These are phyloP conservation scores for Prolemur simus DNA, from an alignment of 2,113 vertebrate genomes.

Conservation along the genomic window DNA sequence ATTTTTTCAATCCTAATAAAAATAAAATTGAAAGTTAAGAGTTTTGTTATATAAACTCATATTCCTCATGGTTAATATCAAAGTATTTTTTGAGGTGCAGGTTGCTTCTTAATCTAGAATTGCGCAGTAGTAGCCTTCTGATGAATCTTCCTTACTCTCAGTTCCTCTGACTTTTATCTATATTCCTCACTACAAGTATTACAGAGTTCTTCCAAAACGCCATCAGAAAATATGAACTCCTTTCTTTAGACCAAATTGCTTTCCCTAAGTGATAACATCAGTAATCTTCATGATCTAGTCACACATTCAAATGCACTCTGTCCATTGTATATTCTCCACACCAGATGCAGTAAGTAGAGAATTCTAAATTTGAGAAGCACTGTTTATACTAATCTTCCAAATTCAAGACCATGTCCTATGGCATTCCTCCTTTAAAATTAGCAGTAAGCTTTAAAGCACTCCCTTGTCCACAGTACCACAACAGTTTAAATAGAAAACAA, in stretches of 20 bases:
- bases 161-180: neutral
- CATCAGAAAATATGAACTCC: neutral
- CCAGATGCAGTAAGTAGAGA: neutral
- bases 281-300: neutral
- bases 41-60: neutral
- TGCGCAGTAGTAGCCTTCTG: neutral
- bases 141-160: neutral
- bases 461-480: neutral
- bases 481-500: neutral
- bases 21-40: slow-evolving; percentile 4
- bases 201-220: neutral
- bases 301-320: neutral
- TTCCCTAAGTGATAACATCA: neutral
- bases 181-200: neutral
- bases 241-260: neutral
- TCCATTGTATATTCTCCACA: neutral
- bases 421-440: neutral
- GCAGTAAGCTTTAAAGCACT: neutral
- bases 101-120: neutral
- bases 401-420: neutral
- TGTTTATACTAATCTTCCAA: neutral
- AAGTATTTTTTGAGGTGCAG: neutral
- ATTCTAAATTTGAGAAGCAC: neutral
- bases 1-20: neutral
- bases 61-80: neutral